Evolutionary conservation across 2,888 invertebrate species (phyloP), one percentile per base, ranked within the genome.

Genomic region (Aphodius granarius): DNA sequence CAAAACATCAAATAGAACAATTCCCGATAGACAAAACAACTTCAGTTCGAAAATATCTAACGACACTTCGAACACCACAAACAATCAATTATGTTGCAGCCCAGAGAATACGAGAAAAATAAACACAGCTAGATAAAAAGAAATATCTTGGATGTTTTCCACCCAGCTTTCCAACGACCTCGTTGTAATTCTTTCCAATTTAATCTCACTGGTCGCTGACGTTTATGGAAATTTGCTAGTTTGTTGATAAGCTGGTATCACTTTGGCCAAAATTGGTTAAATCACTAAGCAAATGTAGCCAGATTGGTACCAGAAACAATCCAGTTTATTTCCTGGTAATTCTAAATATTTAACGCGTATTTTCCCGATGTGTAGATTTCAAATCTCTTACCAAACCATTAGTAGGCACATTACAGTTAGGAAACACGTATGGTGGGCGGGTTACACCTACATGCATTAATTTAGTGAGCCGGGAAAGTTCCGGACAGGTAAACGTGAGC

Each of bases 401-500:
- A 43, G 43, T 43, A 43, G 2, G 43, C 1, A 1, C 43, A 2
- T 43, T n/a, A n/a, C n/a, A n/a, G n/a, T n/a, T n/a, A n/a, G n/a
- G 43, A 43, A 43, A 43, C 43, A 43, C 43, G 1, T 3, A 43
- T 43, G 13, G 43, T 43, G 43, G 43, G 43, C 43, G 43, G 6
- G 43, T 43, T 43, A 43, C 9, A 43, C 1, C 3, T 43, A 43
- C 43, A 13, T 23, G 63, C 15, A 63, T 72, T 68, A 68, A 68
- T 68, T 19, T 68, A 20, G 22, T 13, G n/a, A n/a, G 68, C 16
- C 21, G 20, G 20, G 68, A 68, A 68, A 68, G 22, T 20, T 68
- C 20, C 19, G 22, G 75, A 73, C 75, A 75, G 75, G 75, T 75
- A 75, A 75, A 74, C 74, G 76, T 73, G 65, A 63, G 66, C 43